Evolutionary conservation across 2,888 invertebrate genomes (phyloP), one percentile per base, ranked within the genome.

Genomic region (Saturnia japonica): DNA sequence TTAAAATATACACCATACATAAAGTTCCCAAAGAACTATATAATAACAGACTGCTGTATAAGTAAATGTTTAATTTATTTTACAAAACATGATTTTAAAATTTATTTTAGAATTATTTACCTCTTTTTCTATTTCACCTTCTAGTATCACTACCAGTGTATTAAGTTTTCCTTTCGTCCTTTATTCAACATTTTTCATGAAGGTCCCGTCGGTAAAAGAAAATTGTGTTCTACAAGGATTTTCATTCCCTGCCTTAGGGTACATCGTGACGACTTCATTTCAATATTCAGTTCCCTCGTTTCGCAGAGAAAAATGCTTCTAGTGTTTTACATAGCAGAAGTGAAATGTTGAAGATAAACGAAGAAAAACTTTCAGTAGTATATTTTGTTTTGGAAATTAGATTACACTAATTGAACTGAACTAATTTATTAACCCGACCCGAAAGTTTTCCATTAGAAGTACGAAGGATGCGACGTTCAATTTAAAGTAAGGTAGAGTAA

Each of bases 71-170:
- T 11, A 25, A 2, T 25, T 57, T 12, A 22, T 57, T 28, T 12
- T 25, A 28, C 4, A 60, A 12, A 25, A 12, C 28, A 60, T 28
- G 0, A 25, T 19, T 60, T 60, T 28, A 62, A 43, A 68, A 47
- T 68, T 25, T 47, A 45, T 14, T 25, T 68, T 28, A 34, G 68
- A 28, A 62, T 67, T 71, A 70, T 73, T 72, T 74, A 54, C 22
- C 54, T 11, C 74, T 74, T 76, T 77, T 77, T 77, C 74, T 72
- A 71, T 75, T 76, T 73, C 75, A 77, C 75, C 77, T 80, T 77
- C 71, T 69, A 74, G 69, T 71, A 74, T 74, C 73, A 74, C 40
- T 64, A 25, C 34, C 19, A 64, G 40, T n/a, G 67, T 77, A 77
- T 75, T 77, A 75, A 75, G 72, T 73, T 73, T 70, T 68, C 66